These are phyloP conservation scores for Eulemur albifrons DNA, from an alignment of 2,797 vertebrate species.

Conservation along the genomic window DNA sequence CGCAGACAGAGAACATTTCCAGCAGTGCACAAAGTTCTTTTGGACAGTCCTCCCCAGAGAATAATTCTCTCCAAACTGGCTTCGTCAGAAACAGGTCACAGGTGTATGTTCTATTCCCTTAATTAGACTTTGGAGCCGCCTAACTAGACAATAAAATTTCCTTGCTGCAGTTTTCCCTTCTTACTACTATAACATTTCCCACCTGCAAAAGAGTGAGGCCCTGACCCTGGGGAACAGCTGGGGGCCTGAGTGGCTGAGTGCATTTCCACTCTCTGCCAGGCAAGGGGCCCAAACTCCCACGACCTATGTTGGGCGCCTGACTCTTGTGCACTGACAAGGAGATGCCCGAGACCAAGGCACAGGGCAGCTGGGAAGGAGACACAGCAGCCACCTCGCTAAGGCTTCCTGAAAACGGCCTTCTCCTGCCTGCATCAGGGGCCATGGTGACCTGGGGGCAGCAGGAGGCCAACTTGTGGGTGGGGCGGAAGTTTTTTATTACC, in stretches of 20 bases:
- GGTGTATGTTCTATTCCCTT: neutral
- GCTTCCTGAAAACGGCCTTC: neutral
- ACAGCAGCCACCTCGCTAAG: fast-evolving
- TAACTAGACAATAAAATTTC: neutral
- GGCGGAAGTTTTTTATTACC: neutral
- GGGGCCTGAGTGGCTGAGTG: neutral
- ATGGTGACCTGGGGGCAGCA: neutral
- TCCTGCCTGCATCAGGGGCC: neutral
- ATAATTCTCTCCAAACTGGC: neutral
- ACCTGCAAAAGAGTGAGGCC: neutral
- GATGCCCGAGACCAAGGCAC: no score
- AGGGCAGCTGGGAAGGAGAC: neutral
- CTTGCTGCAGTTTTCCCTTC: neutral
- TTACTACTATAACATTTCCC: neutral
- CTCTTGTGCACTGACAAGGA: no score
- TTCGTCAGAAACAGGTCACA: neutral
- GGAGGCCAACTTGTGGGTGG: neutral
- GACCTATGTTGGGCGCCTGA: neutral
- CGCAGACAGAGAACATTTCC: neutral
- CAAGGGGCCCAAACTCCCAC: neutral
- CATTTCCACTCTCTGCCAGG: neutral
- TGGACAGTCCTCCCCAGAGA: neutral
- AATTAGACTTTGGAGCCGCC: neutral
- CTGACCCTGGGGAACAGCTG: neutral
- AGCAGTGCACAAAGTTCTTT: neutral